Conservation (phyloP, 2,888 invertebrate species). For the Beris chalybata region DNA sequence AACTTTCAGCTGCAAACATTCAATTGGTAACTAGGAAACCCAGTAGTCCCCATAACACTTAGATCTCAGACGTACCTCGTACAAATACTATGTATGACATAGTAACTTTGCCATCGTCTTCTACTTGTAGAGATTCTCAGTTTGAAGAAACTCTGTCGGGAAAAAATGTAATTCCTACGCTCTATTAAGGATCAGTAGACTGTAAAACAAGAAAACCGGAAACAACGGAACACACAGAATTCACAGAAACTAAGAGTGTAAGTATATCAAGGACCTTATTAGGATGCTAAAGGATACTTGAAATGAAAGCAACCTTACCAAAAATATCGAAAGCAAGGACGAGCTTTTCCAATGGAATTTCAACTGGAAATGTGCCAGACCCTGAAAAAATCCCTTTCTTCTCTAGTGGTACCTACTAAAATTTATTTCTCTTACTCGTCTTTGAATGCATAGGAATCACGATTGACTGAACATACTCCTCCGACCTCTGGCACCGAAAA, state of each 20-base stretch:
- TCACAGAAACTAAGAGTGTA: not conserved
- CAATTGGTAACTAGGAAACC: slow-evolving; percentile 10
- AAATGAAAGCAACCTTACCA: slow-evolving; percentile 11
- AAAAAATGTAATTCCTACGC: slow-evolving; percentile 8
- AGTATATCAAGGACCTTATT: not conserved
- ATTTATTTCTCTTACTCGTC: slow-evolving; percentile 13
- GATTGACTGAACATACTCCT: slow-evolving; percentile 11
- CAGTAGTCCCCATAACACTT: too few species aligned
- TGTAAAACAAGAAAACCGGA: slow-evolving; percentile 30
- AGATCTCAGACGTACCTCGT: too few species aligned
- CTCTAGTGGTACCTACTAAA: not conserved
- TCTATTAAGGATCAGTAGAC: slow-evolving; percentile 31
- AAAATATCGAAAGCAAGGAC: slow-evolving; percentile 3
- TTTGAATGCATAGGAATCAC: slow-evolving; percentile 13
- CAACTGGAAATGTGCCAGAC: slow-evolving; percentile 20
- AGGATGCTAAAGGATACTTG: not conserved
- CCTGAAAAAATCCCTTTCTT: too few species aligned
- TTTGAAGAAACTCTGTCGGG: too few species aligned
- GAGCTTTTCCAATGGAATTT: not conserved
- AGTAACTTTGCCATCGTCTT: too few species aligned
- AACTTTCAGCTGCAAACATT: slow-evolving; percentile 23
- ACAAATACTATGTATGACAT: too few species aligned
- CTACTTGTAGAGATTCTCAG: too few species aligned
- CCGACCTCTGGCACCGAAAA: not conserved
- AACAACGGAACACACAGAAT: slow-evolving; percentile 19